Conservation (phyloP, 2,797 vertebrate genomes). For the Aphelocoma californica region DNA sequence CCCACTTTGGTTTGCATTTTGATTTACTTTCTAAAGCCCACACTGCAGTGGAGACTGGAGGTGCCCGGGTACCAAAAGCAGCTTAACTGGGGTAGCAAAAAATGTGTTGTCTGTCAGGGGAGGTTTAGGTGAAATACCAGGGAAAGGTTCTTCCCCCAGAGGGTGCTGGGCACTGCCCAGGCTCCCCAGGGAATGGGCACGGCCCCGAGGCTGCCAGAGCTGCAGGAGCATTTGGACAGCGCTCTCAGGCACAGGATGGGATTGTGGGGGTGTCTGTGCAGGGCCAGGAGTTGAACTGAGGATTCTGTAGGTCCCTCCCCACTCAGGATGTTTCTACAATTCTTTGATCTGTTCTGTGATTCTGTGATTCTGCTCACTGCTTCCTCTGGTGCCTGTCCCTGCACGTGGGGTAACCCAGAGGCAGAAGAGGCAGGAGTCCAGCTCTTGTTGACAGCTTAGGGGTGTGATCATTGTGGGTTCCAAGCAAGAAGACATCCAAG, state of each 20-base stretch:
- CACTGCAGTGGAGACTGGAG: background rate
- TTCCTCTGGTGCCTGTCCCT: background rate
- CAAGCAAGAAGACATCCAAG: background rate
- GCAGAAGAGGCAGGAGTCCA: background rate
- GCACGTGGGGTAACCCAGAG: background rate
- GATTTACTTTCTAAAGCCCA: background rate
- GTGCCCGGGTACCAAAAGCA: background rate
- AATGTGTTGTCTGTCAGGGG: background rate
- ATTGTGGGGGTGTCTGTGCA: background rate
- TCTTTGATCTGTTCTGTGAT: background rate
- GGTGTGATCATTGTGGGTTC: background rate
- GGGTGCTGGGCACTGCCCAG: background rate
- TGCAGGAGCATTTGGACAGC: accelerated
- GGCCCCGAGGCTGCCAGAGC: background rate
- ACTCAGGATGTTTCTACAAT: background rate
- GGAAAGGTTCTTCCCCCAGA: background rate
- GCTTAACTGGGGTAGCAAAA: background rate
- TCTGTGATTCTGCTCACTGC: background rate
- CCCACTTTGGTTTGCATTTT: background rate
- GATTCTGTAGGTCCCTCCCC: background rate
- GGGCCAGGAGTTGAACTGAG: background rate
- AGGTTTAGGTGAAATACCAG: background rate
- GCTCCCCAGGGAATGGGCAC: background rate
- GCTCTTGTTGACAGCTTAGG: background rate
- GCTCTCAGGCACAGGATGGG: background rate